These are phyloP conservation scores for Ceratitis capitata DNA, from an alignment of 1,140 invertebrate species.

Conservation along the genomic window DNA sequence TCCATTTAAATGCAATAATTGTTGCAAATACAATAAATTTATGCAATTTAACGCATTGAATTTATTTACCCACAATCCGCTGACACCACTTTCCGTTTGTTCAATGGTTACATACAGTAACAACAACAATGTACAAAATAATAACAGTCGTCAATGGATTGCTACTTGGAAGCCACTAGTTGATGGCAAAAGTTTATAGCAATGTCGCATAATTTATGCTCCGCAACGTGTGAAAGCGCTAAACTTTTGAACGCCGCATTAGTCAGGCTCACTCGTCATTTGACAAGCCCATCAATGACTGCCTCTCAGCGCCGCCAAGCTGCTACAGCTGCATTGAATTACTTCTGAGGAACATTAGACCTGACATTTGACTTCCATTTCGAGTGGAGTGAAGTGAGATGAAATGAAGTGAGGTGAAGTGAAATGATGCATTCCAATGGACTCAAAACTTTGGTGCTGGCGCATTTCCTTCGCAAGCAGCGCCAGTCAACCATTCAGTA, in stretches of 20 bases:
- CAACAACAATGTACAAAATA: too few relatives aligned
- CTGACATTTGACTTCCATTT: conserved; percentile 21
- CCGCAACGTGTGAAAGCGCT: conserved; percentile 26
- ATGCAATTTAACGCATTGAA: conserved; percentile 37
- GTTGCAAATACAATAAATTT: conserved; percentile 39
- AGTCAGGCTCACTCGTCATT: not conserved
- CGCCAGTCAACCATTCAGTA: not conserved
- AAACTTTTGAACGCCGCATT: not conserved
- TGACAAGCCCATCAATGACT: conserved; percentile 13
- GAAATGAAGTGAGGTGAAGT: not conserved
- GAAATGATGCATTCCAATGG: not conserved
- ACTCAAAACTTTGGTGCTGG: not conserved
- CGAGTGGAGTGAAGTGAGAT: not conserved
- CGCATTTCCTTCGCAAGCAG: not conserved
- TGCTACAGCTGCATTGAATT: not conserved
- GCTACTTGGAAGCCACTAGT: not conserved
- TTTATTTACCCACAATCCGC: conserved; percentile 17
- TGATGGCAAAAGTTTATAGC: not conserved
- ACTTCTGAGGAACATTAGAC: not conserved
- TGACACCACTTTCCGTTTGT: not conserved
- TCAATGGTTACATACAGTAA: too few relatives aligned
- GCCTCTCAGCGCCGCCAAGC: not conserved
- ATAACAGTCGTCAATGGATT: not conserved
- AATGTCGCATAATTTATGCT: not conserved
- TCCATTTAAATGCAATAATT: conserved; percentile 37